Percentiles rank a stretch among this genome's conserved stretches.
Evolutionary conservation across 2,797 vertebrate genomes (phyloP).

Genomic region (Morus bassanus): DNA sequence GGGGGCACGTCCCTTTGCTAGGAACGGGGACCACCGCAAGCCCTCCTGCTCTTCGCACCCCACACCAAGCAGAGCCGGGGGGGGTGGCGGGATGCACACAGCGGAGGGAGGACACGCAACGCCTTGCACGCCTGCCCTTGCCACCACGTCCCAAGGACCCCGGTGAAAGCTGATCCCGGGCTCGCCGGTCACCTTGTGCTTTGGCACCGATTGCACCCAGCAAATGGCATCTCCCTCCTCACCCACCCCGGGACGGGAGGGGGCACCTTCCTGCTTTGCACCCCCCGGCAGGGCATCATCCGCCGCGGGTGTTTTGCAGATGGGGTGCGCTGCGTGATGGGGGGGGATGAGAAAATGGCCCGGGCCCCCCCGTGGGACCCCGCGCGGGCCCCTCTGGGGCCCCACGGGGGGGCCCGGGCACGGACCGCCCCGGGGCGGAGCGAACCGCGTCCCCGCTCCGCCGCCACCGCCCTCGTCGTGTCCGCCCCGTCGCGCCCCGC

Average conservation of each 20-base stretch:
- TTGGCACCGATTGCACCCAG: neutral
- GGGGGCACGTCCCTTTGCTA: neutral
- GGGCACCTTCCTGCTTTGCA: neutral
- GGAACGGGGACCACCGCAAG: too few relatives aligned
- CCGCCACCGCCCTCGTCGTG: neutral
- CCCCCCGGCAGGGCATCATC: neutral
- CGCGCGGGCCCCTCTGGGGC: neutral
- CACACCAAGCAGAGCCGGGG: too few relatives aligned
- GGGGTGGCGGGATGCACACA: too few relatives aligned
- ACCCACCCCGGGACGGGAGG: neutral
- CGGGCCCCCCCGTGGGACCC: neutral
- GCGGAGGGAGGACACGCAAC: too few relatives aligned
- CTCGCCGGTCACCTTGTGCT: neutral
- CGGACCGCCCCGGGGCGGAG: constrained; percentile 40
- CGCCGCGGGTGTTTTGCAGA: neutral
- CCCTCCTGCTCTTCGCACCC: neutral
- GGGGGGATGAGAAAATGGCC: fast-evolving
- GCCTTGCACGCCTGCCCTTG: neutral
- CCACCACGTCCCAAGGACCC: neutral
- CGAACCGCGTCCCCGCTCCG: neutral
- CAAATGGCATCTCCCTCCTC: neutral
- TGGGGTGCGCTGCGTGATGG: neutral
- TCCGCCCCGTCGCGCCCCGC: constrained; percentile 9
- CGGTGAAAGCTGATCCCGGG: neutral
- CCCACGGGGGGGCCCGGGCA: neutral